Conservation (phyloP, 2,113 vertebrate genomes). For the Sturnus vulgaris region DNA sequence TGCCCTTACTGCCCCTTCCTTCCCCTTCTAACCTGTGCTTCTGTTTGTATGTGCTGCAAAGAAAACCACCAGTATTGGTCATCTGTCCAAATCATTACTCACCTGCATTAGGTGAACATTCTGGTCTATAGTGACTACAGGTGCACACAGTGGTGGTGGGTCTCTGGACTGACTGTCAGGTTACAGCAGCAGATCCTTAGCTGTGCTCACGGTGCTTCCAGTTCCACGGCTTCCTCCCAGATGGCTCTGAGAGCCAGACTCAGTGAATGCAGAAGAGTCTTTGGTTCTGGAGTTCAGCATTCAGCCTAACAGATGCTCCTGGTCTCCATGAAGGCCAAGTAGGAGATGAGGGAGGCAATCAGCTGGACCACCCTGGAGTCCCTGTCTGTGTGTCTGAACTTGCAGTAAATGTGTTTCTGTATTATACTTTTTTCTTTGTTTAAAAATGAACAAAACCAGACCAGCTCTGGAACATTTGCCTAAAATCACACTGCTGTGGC, state of each 20-base stretch:
- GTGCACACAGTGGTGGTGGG: not conserved
- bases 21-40: not conserved
- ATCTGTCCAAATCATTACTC: not conserved
- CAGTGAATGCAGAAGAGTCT: not conserved
- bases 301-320: not conserved
- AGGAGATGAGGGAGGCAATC: not conserved
- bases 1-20: not conserved
- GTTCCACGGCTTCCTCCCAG: not conserved
- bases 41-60: not conserved
- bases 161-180: not conserved
- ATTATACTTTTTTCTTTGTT: not conserved
- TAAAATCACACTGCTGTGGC: not conserved
- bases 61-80: not conserved
- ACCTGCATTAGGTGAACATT: not conserved
- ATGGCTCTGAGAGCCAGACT: not conserved
- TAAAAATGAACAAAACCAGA: not conserved
- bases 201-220: not conserved
- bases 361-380: not conserved
- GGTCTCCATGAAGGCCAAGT: not conserved
- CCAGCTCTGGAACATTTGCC: not conserved
- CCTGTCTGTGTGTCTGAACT: not conserved
- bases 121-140: not conserved
- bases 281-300: not conserved
- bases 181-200: not conserved
- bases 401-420: not conserved